Conservation (phyloP, 1,140 invertebrate genomes). For the Eueides isabella region DNA sequence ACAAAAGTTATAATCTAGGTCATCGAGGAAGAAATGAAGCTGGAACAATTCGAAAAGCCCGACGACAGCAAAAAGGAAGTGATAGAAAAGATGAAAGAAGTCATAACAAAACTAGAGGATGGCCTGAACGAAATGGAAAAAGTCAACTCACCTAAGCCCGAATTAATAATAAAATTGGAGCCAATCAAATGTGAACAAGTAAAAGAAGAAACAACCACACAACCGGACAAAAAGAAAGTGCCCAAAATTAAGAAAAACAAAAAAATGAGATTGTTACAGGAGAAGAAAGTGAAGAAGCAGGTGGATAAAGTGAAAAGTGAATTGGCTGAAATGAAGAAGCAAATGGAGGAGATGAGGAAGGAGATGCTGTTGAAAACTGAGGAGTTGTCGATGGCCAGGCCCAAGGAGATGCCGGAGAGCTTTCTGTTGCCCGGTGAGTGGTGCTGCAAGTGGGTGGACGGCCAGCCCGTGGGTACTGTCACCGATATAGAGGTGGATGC, state of each 20-base stretch:
- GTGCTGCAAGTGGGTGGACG: constrained; percentile 85
- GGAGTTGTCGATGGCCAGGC: constrained; percentile 41
- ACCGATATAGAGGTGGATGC: constrained; percentile 74
- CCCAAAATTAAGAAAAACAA: constrained; percentile 64
- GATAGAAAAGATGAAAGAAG: constrained; percentile 70
- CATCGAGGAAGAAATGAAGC: constrained; percentile 56
- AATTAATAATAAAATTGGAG: constrained; percentile 30
- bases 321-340: constrained; percentile 64
- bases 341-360: constrained; percentile 65
- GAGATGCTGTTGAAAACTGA: constrained; percentile 60
- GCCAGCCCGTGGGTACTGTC: constrained; percentile 83
- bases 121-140: constrained; percentile 54
- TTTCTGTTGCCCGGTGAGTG: constrained; percentile 79
- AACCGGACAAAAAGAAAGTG: constrained; percentile 40
- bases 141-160: constrained; percentile 44
- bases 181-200: neutral
- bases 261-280: constrained; percentile 63
- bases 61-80: constrained; percentile 63
- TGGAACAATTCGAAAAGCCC: constrained; percentile 66
- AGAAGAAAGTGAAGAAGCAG: constrained; percentile 68
- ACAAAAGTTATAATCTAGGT: constrained; percentile 33
- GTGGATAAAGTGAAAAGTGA: constrained; percentile 68
- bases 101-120: constrained; percentile 66
- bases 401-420: constrained; percentile 54
- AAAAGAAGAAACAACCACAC: neutral